Conservation (phyloP, 2,113 vertebrate genomes). For the Pycnonotus jocosus region DNA sequence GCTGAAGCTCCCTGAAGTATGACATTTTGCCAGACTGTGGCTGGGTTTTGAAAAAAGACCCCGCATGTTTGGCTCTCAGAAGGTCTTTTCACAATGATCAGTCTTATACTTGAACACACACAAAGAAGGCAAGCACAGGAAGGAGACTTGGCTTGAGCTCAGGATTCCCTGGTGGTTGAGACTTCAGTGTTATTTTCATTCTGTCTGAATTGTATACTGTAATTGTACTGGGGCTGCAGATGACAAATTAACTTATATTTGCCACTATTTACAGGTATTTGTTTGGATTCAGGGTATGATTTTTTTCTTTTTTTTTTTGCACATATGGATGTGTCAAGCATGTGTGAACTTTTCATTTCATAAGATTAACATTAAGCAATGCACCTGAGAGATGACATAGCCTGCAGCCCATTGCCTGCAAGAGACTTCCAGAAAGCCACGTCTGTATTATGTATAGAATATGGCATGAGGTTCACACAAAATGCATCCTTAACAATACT, state of each 20-base stretch:
- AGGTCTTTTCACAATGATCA: slow-evolving; percentile 23
- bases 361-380: slow-evolving; percentile 7
- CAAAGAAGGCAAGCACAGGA: slow-evolving; percentile 3
- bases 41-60: not conserved
- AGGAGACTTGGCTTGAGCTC: slow-evolving; percentile 12
- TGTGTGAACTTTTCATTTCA: slow-evolving; percentile 10
- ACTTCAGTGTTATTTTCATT: not conserved
- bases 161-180: not conserved
- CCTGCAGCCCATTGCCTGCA: not conserved
- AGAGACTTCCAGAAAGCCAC: not conserved
- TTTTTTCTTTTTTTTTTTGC: slow-evolving; percentile 9
- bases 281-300: not conserved
- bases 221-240: not conserved
- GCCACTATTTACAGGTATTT: not conserved
- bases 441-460: not conserved
- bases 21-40: slow-evolving; percentile 14
- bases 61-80: not conserved
- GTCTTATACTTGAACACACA: slow-evolving; percentile 1
- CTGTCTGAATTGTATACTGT: not conserved
- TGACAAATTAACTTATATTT: slow-evolving; percentile 14
- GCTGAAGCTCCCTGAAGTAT: not conserved
- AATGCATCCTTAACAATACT: not conserved
- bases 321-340: not conserved
- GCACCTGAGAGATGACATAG: slow-evolving; percentile 37
- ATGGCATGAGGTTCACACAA: not conserved